These are phyloP conservation scores for Stramonita haemastoma DNA, from an alignment of 2,888 invertebrate species.

Conservation along the genomic window DNA sequence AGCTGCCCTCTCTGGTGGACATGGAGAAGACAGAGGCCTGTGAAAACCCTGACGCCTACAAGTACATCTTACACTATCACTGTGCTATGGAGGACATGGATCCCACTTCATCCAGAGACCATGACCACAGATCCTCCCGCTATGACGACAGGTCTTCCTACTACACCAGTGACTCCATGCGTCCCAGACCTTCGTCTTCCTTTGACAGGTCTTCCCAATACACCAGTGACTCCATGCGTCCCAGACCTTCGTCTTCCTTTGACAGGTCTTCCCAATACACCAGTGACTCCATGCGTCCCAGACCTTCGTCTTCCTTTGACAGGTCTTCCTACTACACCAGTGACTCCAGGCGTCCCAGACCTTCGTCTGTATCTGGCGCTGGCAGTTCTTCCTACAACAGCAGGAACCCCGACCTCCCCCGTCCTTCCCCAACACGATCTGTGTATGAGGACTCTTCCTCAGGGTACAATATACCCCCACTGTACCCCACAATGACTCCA, in stretches of 20 bases:
- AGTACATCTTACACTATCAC: constrained; percentile 7
- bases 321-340: neutral
- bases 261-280: neutral
- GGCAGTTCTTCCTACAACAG: neutral
- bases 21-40: constrained; percentile 3
- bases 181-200: neutral
- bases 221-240: neutral
- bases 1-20: neutral
- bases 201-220: neutral
- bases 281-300: neutral
- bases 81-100: neutral
- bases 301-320: neutral
- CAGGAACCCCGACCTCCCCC: neutral
- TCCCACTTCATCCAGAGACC: neutral
- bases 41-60: constrained; percentile 22
- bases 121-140: neutral
- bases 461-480: neutral
- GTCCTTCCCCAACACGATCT: neutral
- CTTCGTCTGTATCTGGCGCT: neutral
- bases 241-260: neutral
- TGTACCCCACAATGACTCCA: neutral
- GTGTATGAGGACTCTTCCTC: constrained; percentile 7
- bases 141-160: neutral
- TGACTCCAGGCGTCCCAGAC: neutral
- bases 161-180: constrained; percentile 8